Base-by-base conservation (phyloP, 2,888 invertebrate species). In the Trichacis sp. region DNA sequence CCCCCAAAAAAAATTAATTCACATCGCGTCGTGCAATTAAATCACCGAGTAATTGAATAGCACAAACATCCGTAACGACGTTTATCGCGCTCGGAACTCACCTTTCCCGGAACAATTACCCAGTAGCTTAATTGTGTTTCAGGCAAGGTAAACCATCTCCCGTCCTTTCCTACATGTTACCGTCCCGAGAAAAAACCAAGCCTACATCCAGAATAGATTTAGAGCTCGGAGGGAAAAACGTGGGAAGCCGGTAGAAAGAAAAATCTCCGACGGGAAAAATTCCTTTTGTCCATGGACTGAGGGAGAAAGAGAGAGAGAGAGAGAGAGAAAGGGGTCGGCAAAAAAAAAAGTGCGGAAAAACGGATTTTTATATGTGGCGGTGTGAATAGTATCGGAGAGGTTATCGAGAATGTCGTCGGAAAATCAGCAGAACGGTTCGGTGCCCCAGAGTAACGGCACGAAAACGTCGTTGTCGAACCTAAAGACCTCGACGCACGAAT, bases 391-490 rank as follows among this genome's bases (percentile, higher is more conserved):
- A n/a, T n/a, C n/a, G n/a, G n/a, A n/a, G n/a, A n/a, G n/a, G n/a
- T n/a, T n/a, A n/a, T n/a, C n/a, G n/a, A 24, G 43, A 54, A 75
- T 75, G 73, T 79, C 78, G 45, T 70, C 73, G 69, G 76, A 78
- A 49, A 77, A 77, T 59, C 77, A 79, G 56, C 78, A 79, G 57
- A 80, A 78, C 70, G 80, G 80, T 29, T 65, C 74, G 33, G 49
- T 71, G 49, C 63, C 74, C 20, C 81, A 82, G 53, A 77, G 77
- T 61, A 84, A 84, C 69, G 84, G 83, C 24, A 72, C 80, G 24
- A 82, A 82, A 69, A 71, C 77, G 12, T 24, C 77, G 46, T 64
- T 74, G 52, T 66, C 75, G 42, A 69, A 69, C 36, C 60, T 71
- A 50, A 58, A 69, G 29, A 70, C 73, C n/a, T 51, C 71, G 18